Evolutionary conservation across 2,113 vertebrate genomes (phyloP).

Genomic region (Otus sunia): DNA sequence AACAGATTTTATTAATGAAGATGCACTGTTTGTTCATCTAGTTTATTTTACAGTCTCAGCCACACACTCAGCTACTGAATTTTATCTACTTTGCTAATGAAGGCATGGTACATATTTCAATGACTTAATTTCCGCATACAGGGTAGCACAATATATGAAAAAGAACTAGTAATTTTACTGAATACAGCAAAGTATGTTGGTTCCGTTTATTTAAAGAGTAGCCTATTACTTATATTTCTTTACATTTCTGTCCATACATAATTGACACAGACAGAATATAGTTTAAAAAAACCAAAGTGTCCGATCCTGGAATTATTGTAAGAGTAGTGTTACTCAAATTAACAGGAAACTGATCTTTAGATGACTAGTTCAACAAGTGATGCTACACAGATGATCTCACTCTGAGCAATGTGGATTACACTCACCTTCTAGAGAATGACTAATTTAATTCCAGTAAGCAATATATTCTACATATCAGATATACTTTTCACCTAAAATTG

Average conservation of each 20-base stretch:
- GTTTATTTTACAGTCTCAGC: slow-evolving; percentile 57
- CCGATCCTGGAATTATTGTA: neutral
- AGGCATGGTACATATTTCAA: neutral
- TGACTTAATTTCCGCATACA: neutral
- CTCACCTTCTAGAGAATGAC: neutral
- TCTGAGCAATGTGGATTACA: neutral
- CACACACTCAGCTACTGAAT: slow-evolving; percentile 47
- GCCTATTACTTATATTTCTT: neutral
- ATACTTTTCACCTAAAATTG: neutral
- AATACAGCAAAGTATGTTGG: neutral
- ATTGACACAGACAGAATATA: neutral
- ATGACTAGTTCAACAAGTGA: neutral
- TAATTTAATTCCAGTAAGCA: neutral
- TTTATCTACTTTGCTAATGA: slow-evolving; percentile 37
- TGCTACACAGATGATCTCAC: neutral
- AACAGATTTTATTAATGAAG: slow-evolving; percentile 73
- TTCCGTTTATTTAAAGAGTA: neutral
- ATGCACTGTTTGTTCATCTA: slow-evolving; percentile 48
- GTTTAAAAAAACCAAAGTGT: neutral
- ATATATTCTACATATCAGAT: neutral
- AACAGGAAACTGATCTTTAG: neutral
- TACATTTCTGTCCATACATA: neutral
- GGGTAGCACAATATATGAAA: neutral
- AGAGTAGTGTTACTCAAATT: neutral
- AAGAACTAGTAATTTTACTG: neutral